phyloP scores from a whole-genome alignment of 2,113 vertebrate genomes.

The Asarcornis scutulata region DNA sequence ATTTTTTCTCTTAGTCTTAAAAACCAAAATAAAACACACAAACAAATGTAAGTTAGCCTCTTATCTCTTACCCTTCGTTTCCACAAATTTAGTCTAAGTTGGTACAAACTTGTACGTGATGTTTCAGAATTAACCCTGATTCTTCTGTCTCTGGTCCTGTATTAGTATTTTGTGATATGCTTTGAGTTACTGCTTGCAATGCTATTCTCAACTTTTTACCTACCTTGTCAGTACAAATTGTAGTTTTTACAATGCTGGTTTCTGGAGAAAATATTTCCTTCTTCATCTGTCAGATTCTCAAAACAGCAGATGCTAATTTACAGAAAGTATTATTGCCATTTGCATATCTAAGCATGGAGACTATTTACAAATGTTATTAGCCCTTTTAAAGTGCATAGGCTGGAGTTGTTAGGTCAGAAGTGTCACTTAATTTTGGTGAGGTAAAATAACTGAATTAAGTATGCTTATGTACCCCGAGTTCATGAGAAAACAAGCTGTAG shows the following conservation, averaged over 20 bases:
- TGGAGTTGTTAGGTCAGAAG: neutral
- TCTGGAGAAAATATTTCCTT: constrained; percentile 27
- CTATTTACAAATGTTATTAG: neutral
- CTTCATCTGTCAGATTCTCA: constrained; percentile 13
- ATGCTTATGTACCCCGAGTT: neutral
- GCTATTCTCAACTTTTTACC: neutral
- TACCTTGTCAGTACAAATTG: neutral
- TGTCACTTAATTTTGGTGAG: neutral
- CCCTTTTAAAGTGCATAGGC: neutral
- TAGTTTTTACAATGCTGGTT: neutral
- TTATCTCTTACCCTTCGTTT: neutral
- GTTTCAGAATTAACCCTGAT: neutral
- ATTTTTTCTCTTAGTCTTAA: neutral
- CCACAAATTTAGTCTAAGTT: neutral
- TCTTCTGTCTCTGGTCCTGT: neutral
- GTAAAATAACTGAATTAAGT: constrained; percentile 16
- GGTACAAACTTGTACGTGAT: neutral
- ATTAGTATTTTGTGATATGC: neutral
- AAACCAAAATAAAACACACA: neutral
- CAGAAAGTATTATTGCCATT: neutral
- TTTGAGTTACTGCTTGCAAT: constrained; percentile 21
- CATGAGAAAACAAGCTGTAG: neutral
- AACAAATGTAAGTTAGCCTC: neutral
- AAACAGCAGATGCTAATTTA: constrained; percentile 11
- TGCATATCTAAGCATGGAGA: constrained; percentile 7